Evolutionary conservation across 2,797 vertebrate genomes (phyloP).

Genomic region (Sparus aurata): DNA sequence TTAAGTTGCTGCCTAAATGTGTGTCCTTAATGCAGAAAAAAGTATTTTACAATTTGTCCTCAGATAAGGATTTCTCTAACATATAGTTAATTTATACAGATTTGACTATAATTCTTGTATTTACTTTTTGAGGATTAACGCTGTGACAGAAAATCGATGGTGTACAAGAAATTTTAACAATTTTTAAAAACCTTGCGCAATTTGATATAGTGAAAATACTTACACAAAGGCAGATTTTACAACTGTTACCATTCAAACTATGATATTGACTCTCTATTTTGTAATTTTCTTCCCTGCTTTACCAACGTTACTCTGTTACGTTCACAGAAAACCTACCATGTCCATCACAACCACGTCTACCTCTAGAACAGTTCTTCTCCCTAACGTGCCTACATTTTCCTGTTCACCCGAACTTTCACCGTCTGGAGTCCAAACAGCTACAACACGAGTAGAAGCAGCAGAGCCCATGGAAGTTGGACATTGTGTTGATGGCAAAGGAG

Average conservation of each 20-base stretch:
- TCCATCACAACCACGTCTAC: neutral
- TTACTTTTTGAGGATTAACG: no score
- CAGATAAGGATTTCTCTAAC: no score
- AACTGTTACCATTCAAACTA: neutral
- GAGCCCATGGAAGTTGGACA: slow-evolving; percentile 25
- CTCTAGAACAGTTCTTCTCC: neutral
- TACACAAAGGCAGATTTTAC: no score
- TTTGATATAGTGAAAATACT: no score
- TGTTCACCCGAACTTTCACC: neutral
- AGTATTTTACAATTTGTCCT: no score
- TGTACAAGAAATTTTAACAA: no score
- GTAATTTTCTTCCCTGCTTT: neutral
- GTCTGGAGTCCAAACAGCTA: neutral
- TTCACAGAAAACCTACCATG: slow-evolving; percentile 40
- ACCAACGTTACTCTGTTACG: neutral
- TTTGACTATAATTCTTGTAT: no score
- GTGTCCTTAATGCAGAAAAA: no score
- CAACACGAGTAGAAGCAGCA: neutral
- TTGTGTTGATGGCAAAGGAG: neutral
- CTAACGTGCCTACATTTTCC: neutral
- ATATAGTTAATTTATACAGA: no score
- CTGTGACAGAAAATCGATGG: no score
- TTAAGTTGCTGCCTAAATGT: neutral
- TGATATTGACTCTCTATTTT: neutral
- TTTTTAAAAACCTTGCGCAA: no score